These are phyloP conservation scores for Lithophane socia DNA, from an alignment of 2,888 invertebrate species.

Conservation along the genomic window DNA sequence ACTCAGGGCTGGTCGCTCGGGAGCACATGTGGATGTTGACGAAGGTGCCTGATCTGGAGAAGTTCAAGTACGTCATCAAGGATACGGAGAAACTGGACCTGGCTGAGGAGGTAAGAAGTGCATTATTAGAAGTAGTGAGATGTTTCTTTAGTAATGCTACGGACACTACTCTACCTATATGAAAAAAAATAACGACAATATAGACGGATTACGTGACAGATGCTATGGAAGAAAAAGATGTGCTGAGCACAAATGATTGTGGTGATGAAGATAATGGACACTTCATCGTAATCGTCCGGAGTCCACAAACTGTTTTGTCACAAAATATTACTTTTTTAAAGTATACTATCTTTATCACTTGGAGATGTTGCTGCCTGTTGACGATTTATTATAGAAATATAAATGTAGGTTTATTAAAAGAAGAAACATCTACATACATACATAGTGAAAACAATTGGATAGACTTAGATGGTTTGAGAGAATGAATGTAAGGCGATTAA, in stretches of 20 bases:
- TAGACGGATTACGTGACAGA: too few species aligned
- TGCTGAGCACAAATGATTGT: neutral
- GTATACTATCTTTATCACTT: neutral
- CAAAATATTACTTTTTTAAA: neutral
- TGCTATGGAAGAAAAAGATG: neutral
- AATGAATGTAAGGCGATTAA: neutral
- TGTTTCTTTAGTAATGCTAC: neutral
- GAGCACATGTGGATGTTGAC: slow-evolving; percentile 94
- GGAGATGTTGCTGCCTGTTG: neutral
- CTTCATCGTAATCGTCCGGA: neutral
- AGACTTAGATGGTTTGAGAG: neutral
- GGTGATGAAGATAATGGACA: neutral
- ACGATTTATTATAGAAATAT: neutral
- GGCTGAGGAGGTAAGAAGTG: slow-evolving; percentile 85
- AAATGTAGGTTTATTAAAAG: neutral
- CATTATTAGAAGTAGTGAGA: neutral
- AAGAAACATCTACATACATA: neutral
- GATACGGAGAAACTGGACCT: slow-evolving; percentile 91
- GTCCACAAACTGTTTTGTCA: neutral
- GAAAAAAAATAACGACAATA: neutral
- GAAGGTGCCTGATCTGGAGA: slow-evolving; percentile 92
- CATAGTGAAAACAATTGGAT: neutral
- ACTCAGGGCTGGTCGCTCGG: slow-evolving; percentile 92
- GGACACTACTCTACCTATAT: neutral
- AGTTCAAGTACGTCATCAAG: slow-evolving; percentile 93